Base-by-base conservation (phyloP, 2,113 vertebrate genomes). In the Anhinga rufa region DNA sequence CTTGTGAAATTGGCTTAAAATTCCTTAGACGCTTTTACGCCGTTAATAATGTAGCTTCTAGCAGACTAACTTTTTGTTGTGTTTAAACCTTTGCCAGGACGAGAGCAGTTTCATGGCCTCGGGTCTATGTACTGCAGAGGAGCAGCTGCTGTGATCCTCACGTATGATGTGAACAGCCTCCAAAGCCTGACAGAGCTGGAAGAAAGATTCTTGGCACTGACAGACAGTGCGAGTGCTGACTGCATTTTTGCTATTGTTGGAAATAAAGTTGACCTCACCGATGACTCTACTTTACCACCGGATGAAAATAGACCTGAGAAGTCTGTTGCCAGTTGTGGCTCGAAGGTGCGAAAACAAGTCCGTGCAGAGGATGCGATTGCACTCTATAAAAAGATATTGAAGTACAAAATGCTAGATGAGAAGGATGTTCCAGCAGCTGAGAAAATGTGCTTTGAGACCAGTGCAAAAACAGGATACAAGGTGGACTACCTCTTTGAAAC, bases 101-200 rank as follows among this genome's bases (percentile, higher is more conserved):
- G 99, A 22, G 99, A 99, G 89, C 99, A 99, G 97, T 99, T 99
- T 92, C 99, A 99, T 3, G 99, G 99, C 34, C 97, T 99, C 31
- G 99, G 99, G 58, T 99, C 99, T 12, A 99, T 99, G 99, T 99
- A 99, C 97, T 99, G 99, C 89, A 97, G 99, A 28, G 99, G 99
- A 4, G 99, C 99, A 0, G 98, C 98, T 2, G 99, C 99, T 1
- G 95, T 99, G 97, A 99, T 99, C 96, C 98, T 99, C 58, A 99
- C 98, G 5, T 99, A 99, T 1, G 99, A 99, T 1, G 99, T 99
- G 89, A 99, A 98, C 85, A 99, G 98, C 96, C 98, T 97, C 82
- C 99, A 99, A 94, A 99, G 99, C 97, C 98, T 99, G 26, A 91
- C 96, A 1, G 99, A 99, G 98, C 98, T 99, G 94, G 99, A 99